Evolutionary conservation across 2,797 vertebrate genomes (phyloP).

Genomic region (Cirrhinus molitorella): DNA sequence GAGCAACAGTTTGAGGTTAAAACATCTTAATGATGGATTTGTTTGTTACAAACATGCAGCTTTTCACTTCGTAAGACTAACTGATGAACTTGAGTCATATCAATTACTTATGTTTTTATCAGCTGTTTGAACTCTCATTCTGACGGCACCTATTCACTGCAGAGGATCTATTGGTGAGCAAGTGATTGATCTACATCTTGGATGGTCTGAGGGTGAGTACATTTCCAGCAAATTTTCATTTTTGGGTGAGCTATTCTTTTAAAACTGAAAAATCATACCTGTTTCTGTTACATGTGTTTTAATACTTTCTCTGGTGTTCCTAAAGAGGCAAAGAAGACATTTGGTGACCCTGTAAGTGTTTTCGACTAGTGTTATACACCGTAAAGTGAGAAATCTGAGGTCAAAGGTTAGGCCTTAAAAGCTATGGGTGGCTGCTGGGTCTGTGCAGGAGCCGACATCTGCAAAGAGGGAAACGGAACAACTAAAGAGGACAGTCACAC

Average conservation of each 20-base stretch:
- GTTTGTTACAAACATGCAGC: background rate
- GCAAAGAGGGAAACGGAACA: constrained; percentile 49
- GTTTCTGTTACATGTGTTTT: constrained; percentile 41
- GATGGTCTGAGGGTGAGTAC: background rate
- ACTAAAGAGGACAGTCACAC: constrained; percentile 21
- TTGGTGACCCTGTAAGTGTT: constrained; percentile 45
- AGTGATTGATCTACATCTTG: background rate
- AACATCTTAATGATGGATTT: background rate
- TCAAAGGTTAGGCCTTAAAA: constrained; percentile 52
- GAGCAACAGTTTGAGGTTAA: background rate
- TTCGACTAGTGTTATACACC: constrained; percentile 41
- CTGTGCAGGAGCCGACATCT: constrained; percentile 58
- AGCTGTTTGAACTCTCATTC: background rate
- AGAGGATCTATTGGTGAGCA: background rate
- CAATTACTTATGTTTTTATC: background rate
- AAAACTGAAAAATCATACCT: background rate
- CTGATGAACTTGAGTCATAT: background rate
- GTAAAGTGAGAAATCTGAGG: constrained; percentile 46
- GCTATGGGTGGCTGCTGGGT: constrained; percentile 61
- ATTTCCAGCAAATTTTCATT: background rate
- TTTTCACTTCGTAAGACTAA: background rate
- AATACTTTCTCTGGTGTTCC: constrained; percentile 38
- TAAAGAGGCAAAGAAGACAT: constrained; percentile 41
- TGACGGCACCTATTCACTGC: background rate
- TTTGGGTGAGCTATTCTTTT: background rate